phyloP scores from a whole-genome alignment of 2,888 invertebrate species.

The Rhagophthalmus giganteus region DNA sequence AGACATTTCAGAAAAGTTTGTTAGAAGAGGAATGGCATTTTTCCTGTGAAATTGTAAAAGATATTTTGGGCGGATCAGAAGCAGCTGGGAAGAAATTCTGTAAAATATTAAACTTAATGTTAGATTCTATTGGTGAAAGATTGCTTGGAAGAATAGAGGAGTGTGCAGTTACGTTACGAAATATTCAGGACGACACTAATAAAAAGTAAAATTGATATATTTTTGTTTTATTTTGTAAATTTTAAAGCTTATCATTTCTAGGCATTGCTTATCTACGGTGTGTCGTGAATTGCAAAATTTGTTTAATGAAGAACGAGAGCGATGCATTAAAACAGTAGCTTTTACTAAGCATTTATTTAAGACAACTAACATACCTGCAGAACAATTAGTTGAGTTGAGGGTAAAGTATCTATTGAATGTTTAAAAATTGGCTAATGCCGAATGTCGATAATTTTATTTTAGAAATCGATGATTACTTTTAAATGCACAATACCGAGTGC shows the following conservation, averaged over 20 bases:
- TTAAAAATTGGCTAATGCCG: background rate
- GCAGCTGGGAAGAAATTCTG: slow-evolving; percentile 79
- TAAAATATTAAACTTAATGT: slow-evolving; percentile 56
- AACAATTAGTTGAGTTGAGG: slow-evolving; percentile 35
- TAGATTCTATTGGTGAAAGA: slow-evolving; percentile 56
- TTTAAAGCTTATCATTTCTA: slow-evolving; percentile 42
- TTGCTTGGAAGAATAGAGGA: slow-evolving; percentile 56
- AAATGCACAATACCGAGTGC: slow-evolving; percentile 61
- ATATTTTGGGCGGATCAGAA: slow-evolving; percentile 73
- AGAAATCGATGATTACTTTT: slow-evolving; percentile 59
- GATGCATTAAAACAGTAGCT: slow-evolving; percentile 76
- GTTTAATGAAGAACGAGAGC: slow-evolving; percentile 78
- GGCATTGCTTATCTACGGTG: slow-evolving; percentile 63
- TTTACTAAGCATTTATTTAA: slow-evolving; percentile 74
- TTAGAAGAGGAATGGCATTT: slow-evolving; percentile 90
- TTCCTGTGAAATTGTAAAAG: slow-evolving; percentile 75
- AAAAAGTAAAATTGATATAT: slow-evolving; percentile 44
- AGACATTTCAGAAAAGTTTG: slow-evolving; percentile 70
- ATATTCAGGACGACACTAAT: slow-evolving; percentile 45
- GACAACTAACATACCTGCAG: slow-evolving; percentile 31
- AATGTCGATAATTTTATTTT: slow-evolving; percentile 14
- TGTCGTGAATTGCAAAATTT: slow-evolving; percentile 80
- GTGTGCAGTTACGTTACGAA: slow-evolving; percentile 42
- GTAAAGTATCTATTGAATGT: slow-evolving; percentile 14
- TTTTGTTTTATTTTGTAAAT: slow-evolving; percentile 9